Evolutionary conservation across 2,888 invertebrate genomes (phyloP).

Genomic region (Molanna angustata): DNA sequence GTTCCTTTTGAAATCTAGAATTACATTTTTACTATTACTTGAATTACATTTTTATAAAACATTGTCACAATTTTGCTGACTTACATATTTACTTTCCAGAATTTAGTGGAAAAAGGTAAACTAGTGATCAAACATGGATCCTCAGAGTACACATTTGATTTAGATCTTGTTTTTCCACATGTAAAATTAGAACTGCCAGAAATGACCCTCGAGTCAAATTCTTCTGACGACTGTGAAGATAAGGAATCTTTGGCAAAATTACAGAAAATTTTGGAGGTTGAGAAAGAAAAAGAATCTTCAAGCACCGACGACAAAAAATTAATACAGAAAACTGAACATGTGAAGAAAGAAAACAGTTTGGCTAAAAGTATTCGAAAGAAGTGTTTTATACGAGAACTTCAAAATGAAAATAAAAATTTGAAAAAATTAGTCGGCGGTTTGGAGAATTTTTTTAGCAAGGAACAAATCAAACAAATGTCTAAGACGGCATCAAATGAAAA

Average conservation of each 20-base stretch:
- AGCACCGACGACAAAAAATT: background rate
- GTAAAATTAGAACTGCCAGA: too few relatives aligned
- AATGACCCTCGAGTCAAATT: too few relatives aligned
- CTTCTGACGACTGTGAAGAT: too few relatives aligned
- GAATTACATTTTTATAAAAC: too few relatives aligned
- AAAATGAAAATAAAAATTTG: background rate
- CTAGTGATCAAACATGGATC: background rate
- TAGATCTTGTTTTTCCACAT: background rate
- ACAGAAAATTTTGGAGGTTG: too few relatives aligned
- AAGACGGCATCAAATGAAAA: background rate
- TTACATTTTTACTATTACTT: too few relatives aligned
- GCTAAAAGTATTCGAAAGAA: background rate
- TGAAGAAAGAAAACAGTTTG: background rate
- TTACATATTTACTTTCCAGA: too few relatives aligned
- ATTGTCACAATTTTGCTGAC: too few relatives aligned
- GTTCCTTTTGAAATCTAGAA: too few relatives aligned
- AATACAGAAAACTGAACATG: background rate
- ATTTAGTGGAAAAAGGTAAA: background rate
- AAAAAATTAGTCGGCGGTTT: background rate
- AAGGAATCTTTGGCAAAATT: too few relatives aligned
- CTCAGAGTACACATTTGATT: background rate
- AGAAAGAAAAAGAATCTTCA: too few relatives aligned
- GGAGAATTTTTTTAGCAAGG: slow-evolving; percentile 1
- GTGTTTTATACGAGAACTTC: background rate
- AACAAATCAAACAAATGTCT: slow-evolving; percentile 2